Evolutionary conservation across 2,113 vertebrate genomes (phyloP).

Genomic region (Sinocyclocheilus rhinocerous): DNA sequence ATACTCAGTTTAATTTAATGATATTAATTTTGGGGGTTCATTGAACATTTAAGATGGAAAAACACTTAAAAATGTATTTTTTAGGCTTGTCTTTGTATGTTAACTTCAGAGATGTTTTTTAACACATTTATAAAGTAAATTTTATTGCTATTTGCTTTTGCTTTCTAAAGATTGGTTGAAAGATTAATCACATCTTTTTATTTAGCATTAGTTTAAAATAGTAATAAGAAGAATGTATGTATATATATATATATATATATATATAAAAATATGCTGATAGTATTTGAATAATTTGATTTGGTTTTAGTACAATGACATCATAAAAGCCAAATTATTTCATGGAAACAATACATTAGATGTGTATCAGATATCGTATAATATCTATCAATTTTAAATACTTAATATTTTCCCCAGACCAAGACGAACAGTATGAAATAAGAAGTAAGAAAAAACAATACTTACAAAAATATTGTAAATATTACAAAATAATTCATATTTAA

Average conservation of each 20-base stretch:
- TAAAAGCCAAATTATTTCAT: too few relatives aligned
- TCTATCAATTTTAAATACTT: background rate
- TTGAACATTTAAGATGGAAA: background rate
- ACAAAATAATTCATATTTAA: background rate
- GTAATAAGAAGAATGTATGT: background rate
- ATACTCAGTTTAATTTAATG: background rate
- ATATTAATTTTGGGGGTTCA: background rate
- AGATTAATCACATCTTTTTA: background rate
- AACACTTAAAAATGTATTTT: background rate
- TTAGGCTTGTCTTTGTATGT: background rate
- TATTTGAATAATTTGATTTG: too few relatives aligned
- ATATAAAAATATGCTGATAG: too few relatives aligned
- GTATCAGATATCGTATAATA: too few relatives aligned
- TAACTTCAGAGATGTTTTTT: background rate
- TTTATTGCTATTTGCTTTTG: background rate
- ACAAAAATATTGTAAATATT: background rate
- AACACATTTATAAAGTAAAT: background rate
- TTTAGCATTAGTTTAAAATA: background rate
- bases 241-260: too few relatives aligned
- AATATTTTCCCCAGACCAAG: too few relatives aligned
- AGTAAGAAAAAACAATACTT: background rate
- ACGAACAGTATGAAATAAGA: background rate
- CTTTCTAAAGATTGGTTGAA: background rate
- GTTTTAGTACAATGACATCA: too few relatives aligned
- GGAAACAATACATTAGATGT: too few relatives aligned